Evolutionary conservation across 1,140 invertebrate species (phyloP).

Genomic region (Apocrypta bakeri): DNA sequence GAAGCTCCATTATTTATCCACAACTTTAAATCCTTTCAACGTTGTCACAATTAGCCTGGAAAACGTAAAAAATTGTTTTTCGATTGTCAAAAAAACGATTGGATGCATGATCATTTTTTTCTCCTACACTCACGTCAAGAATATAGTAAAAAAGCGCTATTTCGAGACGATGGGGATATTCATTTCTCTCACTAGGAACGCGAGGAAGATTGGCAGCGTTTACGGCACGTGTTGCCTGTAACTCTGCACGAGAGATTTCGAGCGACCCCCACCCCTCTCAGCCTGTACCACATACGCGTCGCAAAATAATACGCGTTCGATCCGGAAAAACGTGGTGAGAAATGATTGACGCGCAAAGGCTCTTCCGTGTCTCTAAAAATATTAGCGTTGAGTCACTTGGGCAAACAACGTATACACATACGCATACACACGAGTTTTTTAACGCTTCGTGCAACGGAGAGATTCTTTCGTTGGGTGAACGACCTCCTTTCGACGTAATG

Average conservation of each 20-base stretch:
- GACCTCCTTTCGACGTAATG: not conserved
- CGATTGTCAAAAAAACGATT: conserved; percentile 12
- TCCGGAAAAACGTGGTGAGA: conserved; percentile 52
- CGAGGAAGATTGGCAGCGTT: conserved; percentile 42
- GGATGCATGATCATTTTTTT: conserved; percentile 11
- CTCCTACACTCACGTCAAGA: not conserved
- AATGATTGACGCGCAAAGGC: conserved; percentile 61
- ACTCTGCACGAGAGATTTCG: conserved; percentile 42
- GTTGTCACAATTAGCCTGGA: not conserved
- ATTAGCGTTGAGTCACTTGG: conserved; percentile 43
- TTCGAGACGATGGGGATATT: conserved; percentile 44
- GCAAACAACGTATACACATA: conserved; percentile 45
- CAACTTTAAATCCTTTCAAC: too few species aligned
- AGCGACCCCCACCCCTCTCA: not conserved
- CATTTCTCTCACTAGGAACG: not conserved
- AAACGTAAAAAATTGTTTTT: conserved; percentile 16
- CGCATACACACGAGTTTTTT: conserved; percentile 11
- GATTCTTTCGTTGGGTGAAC: not conserved
- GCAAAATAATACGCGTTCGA: conserved; percentile 49
- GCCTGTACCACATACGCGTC: not conserved
- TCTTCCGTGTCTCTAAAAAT: conserved; percentile 58
- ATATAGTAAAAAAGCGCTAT: conserved; percentile 47
- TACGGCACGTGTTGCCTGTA: conserved; percentile 37
- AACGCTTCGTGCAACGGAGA: not conserved
- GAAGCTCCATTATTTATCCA: not conserved